These are phyloP conservation scores for Hypothenemus hampei DNA, from an alignment of 1,140 invertebrate species.

Conservation along the genomic window DNA sequence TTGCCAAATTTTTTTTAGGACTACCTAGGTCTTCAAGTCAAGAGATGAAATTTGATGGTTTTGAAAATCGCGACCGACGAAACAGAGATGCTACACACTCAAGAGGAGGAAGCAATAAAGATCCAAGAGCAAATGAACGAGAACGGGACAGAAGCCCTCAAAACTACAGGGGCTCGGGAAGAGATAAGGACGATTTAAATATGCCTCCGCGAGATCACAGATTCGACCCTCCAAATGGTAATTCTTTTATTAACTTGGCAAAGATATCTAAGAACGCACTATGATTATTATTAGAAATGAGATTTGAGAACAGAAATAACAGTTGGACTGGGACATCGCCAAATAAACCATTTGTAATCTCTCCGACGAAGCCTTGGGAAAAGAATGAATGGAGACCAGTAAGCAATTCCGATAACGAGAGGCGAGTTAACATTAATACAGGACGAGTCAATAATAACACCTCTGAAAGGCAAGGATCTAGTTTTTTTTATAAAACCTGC, in stretches of 20 bases:
- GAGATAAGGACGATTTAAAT: conserved; percentile 9
- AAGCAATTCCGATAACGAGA: too few species aligned
- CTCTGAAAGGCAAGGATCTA: too few species aligned
- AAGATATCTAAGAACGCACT: too few species aligned
- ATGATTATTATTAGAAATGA: not conserved
- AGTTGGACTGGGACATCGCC: conserved; percentile 1
- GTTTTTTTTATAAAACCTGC: too few species aligned
- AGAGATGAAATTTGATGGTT: not conserved
- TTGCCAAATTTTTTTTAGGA: not conserved
- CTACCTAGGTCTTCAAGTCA: not conserved
- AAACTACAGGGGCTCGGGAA: conserved; percentile 24
- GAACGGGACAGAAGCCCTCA: conserved; percentile 36
- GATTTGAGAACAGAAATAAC: conserved; percentile 12
- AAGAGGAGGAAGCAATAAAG: conserved; percentile 25
- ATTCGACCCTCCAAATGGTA: conserved; percentile 3
- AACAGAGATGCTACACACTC: conserved; percentile 5
- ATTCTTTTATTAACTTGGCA: too few species aligned
- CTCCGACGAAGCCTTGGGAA: conserved; percentile 17
- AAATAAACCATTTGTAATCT: conserved; percentile 10
- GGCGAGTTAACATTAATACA: too few species aligned
- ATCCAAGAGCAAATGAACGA: too few species aligned
- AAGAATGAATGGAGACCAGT: conserved; percentile 24
- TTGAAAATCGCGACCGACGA: conserved; percentile 3
- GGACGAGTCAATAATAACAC: too few species aligned
- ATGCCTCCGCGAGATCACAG: conserved; percentile 11